These are phyloP conservation scores for Syngnathus floridae DNA, from an alignment of 2,113 vertebrate genomes.

Conservation along the genomic window DNA sequence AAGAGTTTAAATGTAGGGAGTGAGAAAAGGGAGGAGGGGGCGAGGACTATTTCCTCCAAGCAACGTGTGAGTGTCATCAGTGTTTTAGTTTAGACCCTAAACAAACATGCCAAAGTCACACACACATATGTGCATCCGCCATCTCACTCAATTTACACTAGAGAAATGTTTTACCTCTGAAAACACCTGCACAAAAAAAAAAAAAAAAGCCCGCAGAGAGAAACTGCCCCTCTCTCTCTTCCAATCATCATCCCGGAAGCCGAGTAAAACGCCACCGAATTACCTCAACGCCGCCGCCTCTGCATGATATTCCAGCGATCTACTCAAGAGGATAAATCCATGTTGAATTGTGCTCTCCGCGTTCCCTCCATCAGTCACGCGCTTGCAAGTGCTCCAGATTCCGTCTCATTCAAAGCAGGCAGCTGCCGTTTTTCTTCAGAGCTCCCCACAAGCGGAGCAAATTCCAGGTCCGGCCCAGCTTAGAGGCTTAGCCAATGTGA, in stretches of 20 bases:
- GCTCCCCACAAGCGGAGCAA: conserved; percentile 77
- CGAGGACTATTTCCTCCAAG: conserved; percentile 68
- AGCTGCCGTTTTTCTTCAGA: conserved; percentile 81
- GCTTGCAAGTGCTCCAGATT: conserved; percentile 60
- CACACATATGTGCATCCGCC: conserved; percentile 14
- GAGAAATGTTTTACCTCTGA: neutral
- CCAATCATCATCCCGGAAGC: conserved; percentile 55
- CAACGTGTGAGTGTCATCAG: conserved; percentile 53
- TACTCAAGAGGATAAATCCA: conserved; percentile 51
- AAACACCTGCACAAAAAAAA: conserved; percentile 34
- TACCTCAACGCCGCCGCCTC: conserved; percentile 51
- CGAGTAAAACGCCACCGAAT: conserved; percentile 60
- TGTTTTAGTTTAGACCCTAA: conserved; percentile 33
- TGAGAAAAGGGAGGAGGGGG: conserved; percentile 30
- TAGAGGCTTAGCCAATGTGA: conserved; percentile 75
- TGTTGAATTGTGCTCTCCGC: conserved; percentile 31
- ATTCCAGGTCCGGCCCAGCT: conserved; percentile 73
- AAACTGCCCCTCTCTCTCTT: conserved; percentile 44
- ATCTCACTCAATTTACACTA: conserved; percentile 10
- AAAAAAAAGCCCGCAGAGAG: conserved; percentile 14
- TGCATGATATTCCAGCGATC: conserved; percentile 47
- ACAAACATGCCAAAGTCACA: conserved; percentile 34
- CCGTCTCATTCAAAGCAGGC: conserved; percentile 59
- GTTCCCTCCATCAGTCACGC: conserved; percentile 63
- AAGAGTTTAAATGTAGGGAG: conserved; percentile 11